A percentile compares a stretch with the other conserved stretches of the same genome.
phyloP scores from a whole-genome alignment of 2,797 vertebrate species.

The Echeneis naucrates region DNA sequence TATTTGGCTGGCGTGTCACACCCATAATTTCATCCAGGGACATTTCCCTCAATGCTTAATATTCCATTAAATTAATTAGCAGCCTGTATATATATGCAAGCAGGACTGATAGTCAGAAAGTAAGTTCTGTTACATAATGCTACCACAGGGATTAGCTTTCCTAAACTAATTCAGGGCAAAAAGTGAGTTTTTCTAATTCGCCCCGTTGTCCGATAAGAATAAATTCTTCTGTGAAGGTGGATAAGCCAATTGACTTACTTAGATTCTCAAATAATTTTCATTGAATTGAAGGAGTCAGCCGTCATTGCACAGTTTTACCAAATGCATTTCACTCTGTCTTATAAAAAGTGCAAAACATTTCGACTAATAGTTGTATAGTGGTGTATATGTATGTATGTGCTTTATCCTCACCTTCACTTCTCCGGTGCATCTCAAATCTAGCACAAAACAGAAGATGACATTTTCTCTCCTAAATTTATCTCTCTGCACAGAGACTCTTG shows the following conservation, averaged over 20 bases:
- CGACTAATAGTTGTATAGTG: background rate
- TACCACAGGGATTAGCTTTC: conserved; percentile 35
- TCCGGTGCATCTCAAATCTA: conserved; percentile 63
- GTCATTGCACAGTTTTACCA: background rate
- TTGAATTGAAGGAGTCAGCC: background rate
- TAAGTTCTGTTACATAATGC: conserved; percentile 19
- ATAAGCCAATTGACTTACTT: conserved; percentile 12
- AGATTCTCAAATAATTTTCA: background rate
- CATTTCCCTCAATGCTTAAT: conserved; percentile 28
- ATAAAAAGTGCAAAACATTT: background rate
- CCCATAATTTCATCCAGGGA: conserved; percentile 23
- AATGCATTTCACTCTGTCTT: background rate
- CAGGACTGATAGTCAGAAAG: conserved; percentile 23
- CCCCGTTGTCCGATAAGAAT: background rate
- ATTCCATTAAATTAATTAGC: conserved; percentile 56
- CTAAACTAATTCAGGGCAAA: conserved; percentile 11
- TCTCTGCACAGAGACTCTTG: conserved; percentile 45
- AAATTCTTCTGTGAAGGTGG: background rate
- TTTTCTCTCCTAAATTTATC: conserved; percentile 79
- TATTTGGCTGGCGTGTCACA: conserved; percentile 20
- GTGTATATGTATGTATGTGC: background rate
- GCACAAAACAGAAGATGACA: conserved; percentile 78
- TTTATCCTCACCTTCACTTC: conserved; percentile 62
- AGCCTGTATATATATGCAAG: background rate
- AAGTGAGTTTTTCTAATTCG: conserved; percentile 8